Percentiles rank a stretch among this genome's conserved stretches.
These are phyloP conservation scores for Scaptomyza flava DNA, from an alignment of 2,888 invertebrate genomes.

Conservation along the genomic window DNA sequence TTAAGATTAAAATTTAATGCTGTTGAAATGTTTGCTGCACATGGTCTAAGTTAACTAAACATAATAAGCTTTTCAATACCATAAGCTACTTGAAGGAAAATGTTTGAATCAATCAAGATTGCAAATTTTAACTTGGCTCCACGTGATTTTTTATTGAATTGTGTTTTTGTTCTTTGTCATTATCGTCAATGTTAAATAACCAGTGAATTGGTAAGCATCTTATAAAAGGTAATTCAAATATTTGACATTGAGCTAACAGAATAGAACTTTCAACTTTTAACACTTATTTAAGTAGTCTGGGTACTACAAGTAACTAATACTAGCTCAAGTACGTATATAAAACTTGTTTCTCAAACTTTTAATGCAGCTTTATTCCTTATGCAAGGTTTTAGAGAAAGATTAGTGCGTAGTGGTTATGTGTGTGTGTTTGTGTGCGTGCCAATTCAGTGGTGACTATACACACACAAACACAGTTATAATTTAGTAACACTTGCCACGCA, in stretches of 20 bases:
- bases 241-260: too few species aligned
- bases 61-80: background rate
- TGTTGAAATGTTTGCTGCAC: background rate
- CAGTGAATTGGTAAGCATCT: too few species aligned
- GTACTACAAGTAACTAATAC: too few species aligned
- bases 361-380: conserved; percentile 7
- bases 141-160: too few species aligned
- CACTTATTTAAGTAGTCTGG: too few species aligned
- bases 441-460: conserved; percentile 5
- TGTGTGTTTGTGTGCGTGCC: conserved; percentile 48
- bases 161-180: too few species aligned
- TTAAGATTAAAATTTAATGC: background rate
- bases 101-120: background rate
- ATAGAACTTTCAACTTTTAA: too few species aligned
- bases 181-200: too few species aligned
- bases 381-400: conserved; percentile 3
- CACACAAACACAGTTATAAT: conserved; percentile 19
- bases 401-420: conserved; percentile 31
- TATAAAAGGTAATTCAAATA: too few species aligned
- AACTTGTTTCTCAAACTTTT: background rate
- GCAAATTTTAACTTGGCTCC: background rate
- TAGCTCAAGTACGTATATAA: background rate
- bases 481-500: conserved; percentile 40
- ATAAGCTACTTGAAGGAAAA: background rate
- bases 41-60: background rate